These are phyloP conservation scores for Hemitrygon akajei DNA, from an alignment of 2,797 vertebrate species.

Conservation along the genomic window DNA sequence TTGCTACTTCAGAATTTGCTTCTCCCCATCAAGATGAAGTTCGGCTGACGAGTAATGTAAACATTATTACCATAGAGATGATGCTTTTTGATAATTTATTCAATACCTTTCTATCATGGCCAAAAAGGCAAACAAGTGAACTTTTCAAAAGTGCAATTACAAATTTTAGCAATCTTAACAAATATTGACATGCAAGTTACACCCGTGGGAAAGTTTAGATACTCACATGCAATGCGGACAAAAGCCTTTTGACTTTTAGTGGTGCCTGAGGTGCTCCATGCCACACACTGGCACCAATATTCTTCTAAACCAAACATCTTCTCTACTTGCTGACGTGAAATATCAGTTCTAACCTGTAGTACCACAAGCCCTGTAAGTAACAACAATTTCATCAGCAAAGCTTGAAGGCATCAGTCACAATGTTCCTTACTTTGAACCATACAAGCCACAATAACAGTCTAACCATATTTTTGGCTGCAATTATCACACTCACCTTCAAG, in stretches of 20 bases:
- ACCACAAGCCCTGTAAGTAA: conserved; percentile 70
- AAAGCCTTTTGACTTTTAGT: conserved; percentile 97
- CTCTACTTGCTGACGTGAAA: conserved; percentile 96
- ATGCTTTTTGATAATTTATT: not conserved
- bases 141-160: not conserved
- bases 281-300: conserved; percentile 98
- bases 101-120: no score
- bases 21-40: not conserved
- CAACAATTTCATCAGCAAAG: not conserved
- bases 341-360: conserved; percentile 93
- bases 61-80: not conserved
- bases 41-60: not conserved
- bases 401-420: not conserved
- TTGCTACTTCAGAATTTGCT: not conserved
- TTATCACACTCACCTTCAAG: not conserved
- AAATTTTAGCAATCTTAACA: not conserved
- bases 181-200: not conserved
- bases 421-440: not conserved
- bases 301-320: conserved; percentile 94
- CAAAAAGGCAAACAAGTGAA: not conserved
- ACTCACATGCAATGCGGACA: conserved; percentile 93
- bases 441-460: not conserved
- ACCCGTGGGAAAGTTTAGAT: not conserved
- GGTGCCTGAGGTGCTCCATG: conserved; percentile 95
- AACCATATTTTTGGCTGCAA: not conserved